These are phyloP conservation scores for Netta rufina DNA, from an alignment of 2,797 vertebrate genomes.

Conservation along the genomic window DNA sequence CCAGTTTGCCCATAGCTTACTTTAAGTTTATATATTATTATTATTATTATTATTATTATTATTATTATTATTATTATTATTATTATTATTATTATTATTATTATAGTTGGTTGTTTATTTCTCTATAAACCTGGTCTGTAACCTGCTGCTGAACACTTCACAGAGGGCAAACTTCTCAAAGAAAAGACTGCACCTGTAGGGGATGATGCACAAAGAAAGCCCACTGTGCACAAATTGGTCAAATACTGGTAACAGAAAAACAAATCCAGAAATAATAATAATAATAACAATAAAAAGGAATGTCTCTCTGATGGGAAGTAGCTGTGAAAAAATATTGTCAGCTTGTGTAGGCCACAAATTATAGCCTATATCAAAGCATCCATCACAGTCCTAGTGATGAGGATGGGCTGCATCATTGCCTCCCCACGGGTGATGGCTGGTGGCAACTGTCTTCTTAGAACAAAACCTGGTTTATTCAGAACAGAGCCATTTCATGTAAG, in stretches of 20 bases:
- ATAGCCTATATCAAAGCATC: slow-evolving; percentile 4
- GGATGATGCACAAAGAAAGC: background rate
- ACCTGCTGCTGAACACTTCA: slow-evolving; percentile 10
- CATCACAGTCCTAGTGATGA: background rate
- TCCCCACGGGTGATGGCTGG: background rate
- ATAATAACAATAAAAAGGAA: background rate
- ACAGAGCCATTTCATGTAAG: background rate
- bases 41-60: no score
- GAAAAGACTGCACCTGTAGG: slow-evolving; percentile 15
- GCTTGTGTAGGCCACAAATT: background rate
- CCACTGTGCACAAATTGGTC: slow-evolving; percentile 30
- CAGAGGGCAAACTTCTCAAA: background rate
- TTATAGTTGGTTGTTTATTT: background rate
- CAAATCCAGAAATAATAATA: background rate
- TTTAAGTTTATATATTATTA: background rate
- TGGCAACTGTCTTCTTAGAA: background rate
- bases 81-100: background rate
- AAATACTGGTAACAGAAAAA: background rate
- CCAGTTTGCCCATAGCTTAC: background rate
- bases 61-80: no score
- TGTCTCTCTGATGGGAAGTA: background rate
- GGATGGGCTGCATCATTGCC: background rate
- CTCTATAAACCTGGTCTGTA: background rate
- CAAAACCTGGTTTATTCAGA: background rate
- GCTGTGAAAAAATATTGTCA: background rate